Evolutionary conservation across 2,888 invertebrate genomes (phyloP), one percentile per base, ranked within the genome.

Genomic region (Campoplex nolae): DNA sequence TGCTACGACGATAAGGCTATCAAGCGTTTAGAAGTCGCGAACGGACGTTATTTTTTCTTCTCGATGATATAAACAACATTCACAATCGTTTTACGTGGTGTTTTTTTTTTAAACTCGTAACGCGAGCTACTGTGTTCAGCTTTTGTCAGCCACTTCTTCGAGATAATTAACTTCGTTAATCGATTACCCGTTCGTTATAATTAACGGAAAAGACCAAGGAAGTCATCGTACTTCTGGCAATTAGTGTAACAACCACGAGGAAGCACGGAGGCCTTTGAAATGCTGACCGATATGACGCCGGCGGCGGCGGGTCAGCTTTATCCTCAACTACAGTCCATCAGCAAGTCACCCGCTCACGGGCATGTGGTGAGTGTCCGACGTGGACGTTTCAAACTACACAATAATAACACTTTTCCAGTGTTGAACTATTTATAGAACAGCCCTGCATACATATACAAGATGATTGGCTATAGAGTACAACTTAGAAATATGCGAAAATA

Each of bases 281-380:
- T 94, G 94, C 92, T 95, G 91, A 95, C 94, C 89, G 94, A 95
- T 91, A 94, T 94, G 94, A 94, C 94, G 80, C 94, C 94, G 91
- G 94, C 94, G 89, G 94, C 94, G 90, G 94, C 94, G 91, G 94
- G 94, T 89, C 94, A 95, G 89, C 94, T 95, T 48, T 94, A 95
- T 88, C 94, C 94, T 74, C 94, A 94, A 89, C 92, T 94, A 82
- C 94, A 94, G 89, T 94, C 94, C 85, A 94, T 94, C 92, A 91
- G 92, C 90, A 94, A 94, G 89, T 93, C 94, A 83, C 92, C 94
- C 85, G 94, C 92, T 77, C 94, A 94, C 89, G 93, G 93, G 89
- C 94, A 94, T 92, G 94, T 94, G 94, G 94, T 94, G 94, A 94
- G 94, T 94, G 83, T 88, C 38, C 67, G 54, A 80, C 74, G 48